These are phyloP conservation scores for Neria commutata DNA, from an alignment of 2,888 invertebrate species.

Conservation along the genomic window DNA sequence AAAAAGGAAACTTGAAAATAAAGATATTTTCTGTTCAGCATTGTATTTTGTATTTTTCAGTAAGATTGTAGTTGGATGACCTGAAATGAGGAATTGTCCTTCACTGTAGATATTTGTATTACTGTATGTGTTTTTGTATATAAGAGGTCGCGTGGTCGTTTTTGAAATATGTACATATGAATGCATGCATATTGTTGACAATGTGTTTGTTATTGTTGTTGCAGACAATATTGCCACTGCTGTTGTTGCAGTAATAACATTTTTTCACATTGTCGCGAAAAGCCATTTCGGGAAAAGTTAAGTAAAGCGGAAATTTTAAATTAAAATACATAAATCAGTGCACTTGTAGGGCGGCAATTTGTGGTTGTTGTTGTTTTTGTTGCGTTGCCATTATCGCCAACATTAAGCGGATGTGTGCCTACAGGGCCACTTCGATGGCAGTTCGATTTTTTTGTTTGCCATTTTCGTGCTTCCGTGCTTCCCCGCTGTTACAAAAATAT, in stretches of 20 bases:
- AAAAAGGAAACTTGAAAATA: no score
- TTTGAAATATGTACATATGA: constrained; percentile 29
- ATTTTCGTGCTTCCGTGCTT: not conserved
- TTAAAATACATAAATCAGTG: constrained; percentile 62
- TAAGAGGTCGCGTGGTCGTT: constrained; percentile 12
- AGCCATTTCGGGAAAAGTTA: constrained; percentile 49
- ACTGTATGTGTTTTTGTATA: constrained; percentile 6
- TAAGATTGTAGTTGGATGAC: no score
- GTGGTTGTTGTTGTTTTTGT: constrained; percentile 26
- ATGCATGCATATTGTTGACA: constrained; percentile 36
- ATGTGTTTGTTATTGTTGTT: constrained; percentile 27
- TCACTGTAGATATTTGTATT: constrained; percentile 3
- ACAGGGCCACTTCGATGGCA: constrained; percentile 27
- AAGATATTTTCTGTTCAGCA: no score
- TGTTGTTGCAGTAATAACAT: no score
- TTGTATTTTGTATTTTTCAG: not conserved
- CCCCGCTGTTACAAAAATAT: not conserved
- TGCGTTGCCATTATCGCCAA: constrained; percentile 53
- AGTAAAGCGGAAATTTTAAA: constrained; percentile 62
- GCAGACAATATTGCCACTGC: constrained; percentile 29
- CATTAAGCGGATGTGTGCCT: constrained; percentile 57
- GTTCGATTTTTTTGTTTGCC: constrained; percentile 15
- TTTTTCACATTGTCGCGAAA: no score
- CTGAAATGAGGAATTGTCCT: no score
- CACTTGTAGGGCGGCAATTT: constrained; percentile 34